phyloP scores from a whole-genome alignment of 2,888 invertebrate genomes.

The Tiliacea citrago region DNA sequence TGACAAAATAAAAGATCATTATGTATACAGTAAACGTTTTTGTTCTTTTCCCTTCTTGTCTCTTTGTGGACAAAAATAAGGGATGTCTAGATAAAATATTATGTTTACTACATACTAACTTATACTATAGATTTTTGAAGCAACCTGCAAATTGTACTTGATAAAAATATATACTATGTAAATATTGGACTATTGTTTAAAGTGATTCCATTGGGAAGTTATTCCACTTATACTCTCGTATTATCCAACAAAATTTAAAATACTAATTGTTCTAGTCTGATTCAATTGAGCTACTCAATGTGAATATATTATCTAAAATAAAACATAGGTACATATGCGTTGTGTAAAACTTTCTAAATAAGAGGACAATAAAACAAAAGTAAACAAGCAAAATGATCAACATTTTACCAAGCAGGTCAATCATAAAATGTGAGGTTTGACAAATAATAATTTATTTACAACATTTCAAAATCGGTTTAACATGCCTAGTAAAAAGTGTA shows the following conservation, averaged over 20 bases:
- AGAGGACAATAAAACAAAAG: slow-evolving; percentile 67
- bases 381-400: slow-evolving; percentile 74
- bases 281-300: slow-evolving; percentile 67
- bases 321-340: slow-evolving; percentile 65
- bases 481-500: slow-evolving; percentile 43
- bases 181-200: slow-evolving; percentile 67
- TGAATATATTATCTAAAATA: slow-evolving; percentile 68
- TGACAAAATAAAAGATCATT: slow-evolving; percentile 56
- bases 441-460: slow-evolving; percentile 62
- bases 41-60: slow-evolving; percentile 76
- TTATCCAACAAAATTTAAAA: slow-evolving; percentile 67
- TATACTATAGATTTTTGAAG: slow-evolving; percentile 81
- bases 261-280: slow-evolving; percentile 72
- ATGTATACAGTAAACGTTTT: slow-evolving; percentile 69
- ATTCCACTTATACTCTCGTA: slow-evolving; percentile 54
- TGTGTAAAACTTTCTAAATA: slow-evolving; percentile 74
- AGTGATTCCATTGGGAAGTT: slow-evolving; percentile 75
- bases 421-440: slow-evolving; percentile 68
- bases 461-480: slow-evolving; percentile 39
- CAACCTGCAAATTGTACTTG: slow-evolving; percentile 87
- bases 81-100: slow-evolving; percentile 73
- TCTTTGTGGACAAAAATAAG: slow-evolving; percentile 66
- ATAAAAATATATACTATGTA: slow-evolving; percentile 72
- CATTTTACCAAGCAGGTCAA: slow-evolving; percentile 69
- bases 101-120: slow-evolving; percentile 81